Conservation (phyloP, 2,113 vertebrate genomes). For the Podarcis cretensis region DNA sequence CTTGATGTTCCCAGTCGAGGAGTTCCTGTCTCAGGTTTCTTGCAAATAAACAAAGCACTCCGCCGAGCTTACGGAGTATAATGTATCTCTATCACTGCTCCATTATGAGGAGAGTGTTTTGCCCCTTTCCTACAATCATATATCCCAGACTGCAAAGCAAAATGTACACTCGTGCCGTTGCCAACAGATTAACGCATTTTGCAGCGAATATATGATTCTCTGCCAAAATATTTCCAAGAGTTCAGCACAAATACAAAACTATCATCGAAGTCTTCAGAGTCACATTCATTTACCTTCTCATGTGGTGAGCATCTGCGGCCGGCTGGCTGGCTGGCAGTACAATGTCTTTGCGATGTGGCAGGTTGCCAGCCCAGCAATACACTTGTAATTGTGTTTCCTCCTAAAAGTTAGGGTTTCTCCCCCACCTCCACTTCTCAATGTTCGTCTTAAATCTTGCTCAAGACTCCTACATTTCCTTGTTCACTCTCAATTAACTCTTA, state of each 20-base stretch:
- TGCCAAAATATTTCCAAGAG: constrained; percentile 24
- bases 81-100: neutral
- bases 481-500: neutral
- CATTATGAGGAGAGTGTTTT: neutral
- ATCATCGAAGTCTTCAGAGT: constrained; percentile 2
- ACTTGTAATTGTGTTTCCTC: constrained; percentile 22
- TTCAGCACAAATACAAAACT: constrained; percentile 28
- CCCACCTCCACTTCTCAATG: neutral
- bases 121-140: neutral
- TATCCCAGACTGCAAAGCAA: neutral
- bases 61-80: neutral
- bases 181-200: constrained; percentile 5
- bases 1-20: neutral
- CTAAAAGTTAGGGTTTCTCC: neutral
- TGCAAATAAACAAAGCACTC: neutral
- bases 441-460: neutral
- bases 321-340: constrained; percentile 1
- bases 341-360: neutral
- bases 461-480: neutral
- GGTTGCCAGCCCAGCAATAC: neutral
- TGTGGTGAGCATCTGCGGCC: constrained; percentile 22
- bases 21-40: neutral
- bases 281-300: constrained; percentile 27
- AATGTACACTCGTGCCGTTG: neutral
- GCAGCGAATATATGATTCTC: neutral